These are phyloP conservation scores for Heliocidaris tuberculata DNA, from an alignment of 35 echinoderm and acorn worm species.

Conservation along the genomic window DNA sequence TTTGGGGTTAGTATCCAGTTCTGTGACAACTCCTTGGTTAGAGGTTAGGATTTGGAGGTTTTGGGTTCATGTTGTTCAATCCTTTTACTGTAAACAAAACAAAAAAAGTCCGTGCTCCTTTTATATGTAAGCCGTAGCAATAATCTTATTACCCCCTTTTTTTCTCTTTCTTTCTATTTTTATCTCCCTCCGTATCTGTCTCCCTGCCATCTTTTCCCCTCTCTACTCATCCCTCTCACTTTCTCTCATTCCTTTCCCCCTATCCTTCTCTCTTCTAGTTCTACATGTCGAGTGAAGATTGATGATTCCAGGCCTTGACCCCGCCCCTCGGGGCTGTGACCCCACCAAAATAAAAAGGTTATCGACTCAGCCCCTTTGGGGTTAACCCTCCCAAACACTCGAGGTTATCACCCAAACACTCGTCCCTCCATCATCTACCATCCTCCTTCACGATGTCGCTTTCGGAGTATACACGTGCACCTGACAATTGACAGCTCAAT, in stretches of 20 bases:
- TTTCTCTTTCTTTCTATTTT: neutral
- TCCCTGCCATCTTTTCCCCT: too few relatives aligned
- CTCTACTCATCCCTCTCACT: neutral
- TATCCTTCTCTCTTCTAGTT: neutral
- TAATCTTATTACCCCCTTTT: neutral
- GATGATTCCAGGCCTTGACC: slow-evolving; percentile 29
- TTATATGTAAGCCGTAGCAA: neutral
- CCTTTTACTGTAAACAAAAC: too few relatives aligned
- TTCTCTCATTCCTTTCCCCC: neutral
- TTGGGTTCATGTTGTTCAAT: too few relatives aligned
- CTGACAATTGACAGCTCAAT: neutral
- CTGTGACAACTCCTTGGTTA: too few relatives aligned
- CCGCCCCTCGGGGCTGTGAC: slow-evolving; percentile 17
- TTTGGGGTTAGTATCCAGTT: too few relatives aligned
- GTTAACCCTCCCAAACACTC: neutral
- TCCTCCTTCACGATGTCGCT: neutral
- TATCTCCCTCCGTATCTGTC: neutral
- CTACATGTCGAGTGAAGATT: slow-evolving; percentile 20
- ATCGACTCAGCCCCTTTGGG: slow-evolving; percentile 29
- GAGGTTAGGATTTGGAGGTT: too few relatives aligned
- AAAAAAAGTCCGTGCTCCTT: neutral
- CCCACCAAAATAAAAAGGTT: slow-evolving; percentile 30
- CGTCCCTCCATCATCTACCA: neutral
- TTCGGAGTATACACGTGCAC: neutral
- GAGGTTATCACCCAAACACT: slow-evolving; percentile 1